phyloP scores from a whole-genome alignment of 2,888 invertebrate species.

The Limnephilus rhombicus region DNA sequence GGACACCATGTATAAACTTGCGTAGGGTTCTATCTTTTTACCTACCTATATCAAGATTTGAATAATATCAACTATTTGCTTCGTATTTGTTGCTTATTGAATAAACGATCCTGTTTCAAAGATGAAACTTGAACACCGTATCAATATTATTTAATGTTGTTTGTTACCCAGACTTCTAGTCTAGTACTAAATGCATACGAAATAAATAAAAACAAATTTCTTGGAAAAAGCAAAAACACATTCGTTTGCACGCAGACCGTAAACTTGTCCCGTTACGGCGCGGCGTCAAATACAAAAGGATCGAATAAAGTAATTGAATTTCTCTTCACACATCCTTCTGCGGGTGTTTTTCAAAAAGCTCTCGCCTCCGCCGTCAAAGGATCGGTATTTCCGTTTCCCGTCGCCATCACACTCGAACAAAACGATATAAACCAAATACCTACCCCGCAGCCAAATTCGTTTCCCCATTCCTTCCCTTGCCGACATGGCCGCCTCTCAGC shows the following conservation, averaged over 20 bases:
- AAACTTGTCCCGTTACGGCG: not conserved
- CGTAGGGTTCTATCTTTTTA: too few relatives aligned
- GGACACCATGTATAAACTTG: too few relatives aligned
- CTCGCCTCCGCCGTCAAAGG: constrained; percentile 33
- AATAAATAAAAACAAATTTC: not conserved
- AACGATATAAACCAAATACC: constrained; percentile 15
- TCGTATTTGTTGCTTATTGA: too few relatives aligned
- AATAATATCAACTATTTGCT: too few relatives aligned
- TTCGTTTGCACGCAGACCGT: not conserved
- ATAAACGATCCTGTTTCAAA: too few relatives aligned
- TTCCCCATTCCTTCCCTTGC: not conserved
- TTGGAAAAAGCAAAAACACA: not conserved
- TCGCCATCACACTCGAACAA: not conserved
- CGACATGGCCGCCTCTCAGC: not conserved
- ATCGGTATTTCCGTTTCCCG: constrained; percentile 27
- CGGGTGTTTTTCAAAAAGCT: constrained; percentile 51
- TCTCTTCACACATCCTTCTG: constrained; percentile 47
- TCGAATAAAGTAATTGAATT: constrained; percentile 53
- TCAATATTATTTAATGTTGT: not conserved
- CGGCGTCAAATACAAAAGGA: constrained; percentile 7
- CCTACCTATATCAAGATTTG: too few relatives aligned
- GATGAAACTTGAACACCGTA: not conserved
- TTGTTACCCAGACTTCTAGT: not conserved
- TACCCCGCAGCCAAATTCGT: constrained; percentile 29
- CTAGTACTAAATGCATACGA: not conserved